Conservation (phyloP, 2,113 vertebrate species). For the Thinocorus orbignyianus region DNA sequence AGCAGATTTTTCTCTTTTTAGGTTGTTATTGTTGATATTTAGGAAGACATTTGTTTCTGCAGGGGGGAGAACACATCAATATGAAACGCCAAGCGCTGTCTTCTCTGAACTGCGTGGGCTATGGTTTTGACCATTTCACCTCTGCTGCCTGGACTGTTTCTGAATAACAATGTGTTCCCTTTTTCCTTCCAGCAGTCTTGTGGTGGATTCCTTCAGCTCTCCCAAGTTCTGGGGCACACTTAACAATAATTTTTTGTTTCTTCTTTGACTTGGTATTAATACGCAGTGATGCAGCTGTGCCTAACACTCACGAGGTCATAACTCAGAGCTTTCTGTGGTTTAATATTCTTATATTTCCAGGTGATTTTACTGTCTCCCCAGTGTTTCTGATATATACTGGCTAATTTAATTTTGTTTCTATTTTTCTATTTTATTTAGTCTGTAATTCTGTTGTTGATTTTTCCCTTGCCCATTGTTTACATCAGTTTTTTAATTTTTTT, state of each 20-base stretch:
- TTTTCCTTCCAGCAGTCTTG: constrained; percentile 53
- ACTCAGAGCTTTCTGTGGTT: constrained; percentile 60
- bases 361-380: constrained; percentile 45
- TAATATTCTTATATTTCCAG: constrained; percentile 66
- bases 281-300: constrained; percentile 37
- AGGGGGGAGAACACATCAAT: neutral
- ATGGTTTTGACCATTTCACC: neutral
- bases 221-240: neutral
- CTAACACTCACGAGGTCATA: constrained; percentile 65
- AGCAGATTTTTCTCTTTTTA: neutral
- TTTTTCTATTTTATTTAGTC: constrained; percentile 82
- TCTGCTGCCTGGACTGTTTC: neutral
- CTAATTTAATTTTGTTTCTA: constrained; percentile 78
- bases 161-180: constrained; percentile 36
- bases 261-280: constrained; percentile 48
- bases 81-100: neutral
- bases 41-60: neutral
- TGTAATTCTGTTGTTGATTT: constrained; percentile 88
- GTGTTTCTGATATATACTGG: constrained; percentile 69
- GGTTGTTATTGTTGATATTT: neutral
- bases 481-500: constrained; percentile 95
- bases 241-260: neutral
- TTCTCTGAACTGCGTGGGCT: neutral
- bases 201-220: constrained; percentile 52
- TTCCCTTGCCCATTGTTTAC: constrained; percentile 87